phyloP scores from a whole-genome alignment of 2,888 invertebrate species.

The Drosophila borealis region DNA sequence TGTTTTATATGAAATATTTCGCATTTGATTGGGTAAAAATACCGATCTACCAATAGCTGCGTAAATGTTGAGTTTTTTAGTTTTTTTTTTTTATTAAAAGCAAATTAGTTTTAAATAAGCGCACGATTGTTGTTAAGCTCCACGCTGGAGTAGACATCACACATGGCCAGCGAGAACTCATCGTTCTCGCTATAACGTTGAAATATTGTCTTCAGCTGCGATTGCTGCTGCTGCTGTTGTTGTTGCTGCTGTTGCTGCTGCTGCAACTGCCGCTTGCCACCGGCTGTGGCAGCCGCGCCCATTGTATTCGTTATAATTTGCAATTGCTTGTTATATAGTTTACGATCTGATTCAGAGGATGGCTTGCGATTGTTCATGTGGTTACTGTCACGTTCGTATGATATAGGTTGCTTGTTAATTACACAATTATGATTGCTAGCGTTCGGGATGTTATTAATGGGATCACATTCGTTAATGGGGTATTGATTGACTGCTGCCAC shows the following conservation, averaged over 20 bases:
- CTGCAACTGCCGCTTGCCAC: conserved; percentile 18
- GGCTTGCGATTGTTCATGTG: conserved; percentile 51
- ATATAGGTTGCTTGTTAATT: conserved; percentile 62
- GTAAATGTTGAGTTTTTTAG: conserved; percentile 19
- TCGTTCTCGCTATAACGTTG: conserved; percentile 71
- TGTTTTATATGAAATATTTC: conserved; percentile 13
- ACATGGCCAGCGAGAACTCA: conserved; percentile 43
- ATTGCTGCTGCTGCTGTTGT: conserved; percentile 7
- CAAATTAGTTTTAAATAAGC: conserved; percentile 36
- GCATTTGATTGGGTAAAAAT: conserved; percentile 1
- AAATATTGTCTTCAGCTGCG: conserved; percentile 52
- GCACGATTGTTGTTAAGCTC: conserved; percentile 69
- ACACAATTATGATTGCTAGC: conserved; percentile 32
- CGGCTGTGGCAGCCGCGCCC: conserved; percentile 54
- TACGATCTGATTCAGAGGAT: conserved; percentile 65
- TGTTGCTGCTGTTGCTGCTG: conserved; percentile 24
- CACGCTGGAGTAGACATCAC: conserved; percentile 39
- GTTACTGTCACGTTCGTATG: conserved; percentile 39
- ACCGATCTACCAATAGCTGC: background rate
- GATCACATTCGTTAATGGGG: conserved; percentile 29
- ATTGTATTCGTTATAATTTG: conserved; percentile 75
- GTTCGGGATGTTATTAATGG: conserved; percentile 19
- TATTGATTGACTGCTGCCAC: conserved; percentile 10
- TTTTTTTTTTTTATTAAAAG: conserved; percentile 3
- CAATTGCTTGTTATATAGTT: conserved; percentile 70